phyloP scores from a whole-genome alignment of 1,140 invertebrate genomes.

The Drosophila asahinai region DNA sequence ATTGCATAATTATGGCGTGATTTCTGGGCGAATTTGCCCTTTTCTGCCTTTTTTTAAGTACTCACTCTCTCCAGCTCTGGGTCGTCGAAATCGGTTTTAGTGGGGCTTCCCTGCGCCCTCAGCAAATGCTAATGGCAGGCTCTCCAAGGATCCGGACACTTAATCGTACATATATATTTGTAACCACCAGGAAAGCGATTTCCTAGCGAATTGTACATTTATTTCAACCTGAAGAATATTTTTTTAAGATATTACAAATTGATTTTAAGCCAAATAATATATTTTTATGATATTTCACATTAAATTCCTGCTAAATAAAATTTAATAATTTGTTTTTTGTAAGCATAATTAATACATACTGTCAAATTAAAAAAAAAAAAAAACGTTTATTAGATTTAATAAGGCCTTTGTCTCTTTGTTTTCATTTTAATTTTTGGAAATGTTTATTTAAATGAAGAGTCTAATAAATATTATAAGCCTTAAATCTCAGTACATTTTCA shows the following conservation, averaged over 20 bases:
- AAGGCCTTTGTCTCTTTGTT: neutral
- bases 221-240: neutral
- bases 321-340: too few relatives aligned
- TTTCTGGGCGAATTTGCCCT: conserved; percentile 47
- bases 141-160: conserved; percentile 50
- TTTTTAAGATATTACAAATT: neutral
- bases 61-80: conserved; percentile 8
- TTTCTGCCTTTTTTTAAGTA: conserved; percentile 7
- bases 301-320: neutral
- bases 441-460: neutral
- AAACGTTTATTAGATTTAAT: too few relatives aligned
- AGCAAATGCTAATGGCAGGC: conserved; percentile 50
- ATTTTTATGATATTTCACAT: neutral
- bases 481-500: neutral
- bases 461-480: too few relatives aligned
- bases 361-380: too few relatives aligned
- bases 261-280: neutral
- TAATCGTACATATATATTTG: conserved; percentile 1
- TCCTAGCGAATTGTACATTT: neutral
- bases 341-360: too few relatives aligned
- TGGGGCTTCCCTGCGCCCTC: neutral
- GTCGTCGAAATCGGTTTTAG: conserved; percentile 17
- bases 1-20: conserved; percentile 71
- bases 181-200: too few relatives aligned
- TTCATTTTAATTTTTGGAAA: neutral